phyloP scores from a whole-genome alignment of 2,888 invertebrate genomes.

The Agrilus cyanescens region DNA sequence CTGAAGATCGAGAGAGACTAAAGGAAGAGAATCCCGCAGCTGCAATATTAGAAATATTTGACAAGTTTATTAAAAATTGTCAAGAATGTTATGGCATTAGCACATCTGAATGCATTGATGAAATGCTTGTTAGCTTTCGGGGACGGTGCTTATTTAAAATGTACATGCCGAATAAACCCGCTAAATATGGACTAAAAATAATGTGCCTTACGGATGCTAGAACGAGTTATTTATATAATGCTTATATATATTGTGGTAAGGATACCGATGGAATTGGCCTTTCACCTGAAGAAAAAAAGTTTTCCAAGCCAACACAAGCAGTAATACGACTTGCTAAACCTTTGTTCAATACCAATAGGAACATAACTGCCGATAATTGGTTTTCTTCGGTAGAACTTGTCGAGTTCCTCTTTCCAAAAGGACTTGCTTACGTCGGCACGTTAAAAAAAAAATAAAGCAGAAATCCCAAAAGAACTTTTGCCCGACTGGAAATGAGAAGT shows the following conservation, averaged over 20 bases:
- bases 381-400: conserved; percentile 16
- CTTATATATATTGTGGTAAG: conserved; percentile 16
- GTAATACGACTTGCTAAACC: conserved; percentile 13
- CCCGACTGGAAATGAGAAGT: conserved; percentile 13
- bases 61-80: conserved; percentile 9
- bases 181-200: conserved; percentile 20
- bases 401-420: too few relatives aligned
- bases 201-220: conserved; percentile 15
- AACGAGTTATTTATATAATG: conserved; percentile 14
- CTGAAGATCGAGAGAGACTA: too few relatives aligned
- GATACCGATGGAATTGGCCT: conserved; percentile 12
- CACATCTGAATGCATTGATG: conserved; percentile 4
- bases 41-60: conserved; percentile 4
- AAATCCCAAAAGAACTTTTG: conserved; percentile 21
- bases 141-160: conserved; percentile 2
- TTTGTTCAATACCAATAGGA: conserved; percentile 15
- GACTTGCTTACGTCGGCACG: conserved; percentile 10
- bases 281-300: conserved; percentile 11
- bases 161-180: conserved; percentile 18
- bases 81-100: conserved; percentile 4
- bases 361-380: conserved; percentile 19
- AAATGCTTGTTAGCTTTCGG: conserved; percentile 6
- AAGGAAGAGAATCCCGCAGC: too few relatives aligned
- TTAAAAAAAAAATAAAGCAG: conserved; percentile 19
- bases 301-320: conserved; percentile 15